Percentiles rank a stretch among this genome's conserved stretches.
These are phyloP conservation scores for Alviniconcha strummeri DNA, from an alignment of 2,888 invertebrate species.

Conservation along the genomic window DNA sequence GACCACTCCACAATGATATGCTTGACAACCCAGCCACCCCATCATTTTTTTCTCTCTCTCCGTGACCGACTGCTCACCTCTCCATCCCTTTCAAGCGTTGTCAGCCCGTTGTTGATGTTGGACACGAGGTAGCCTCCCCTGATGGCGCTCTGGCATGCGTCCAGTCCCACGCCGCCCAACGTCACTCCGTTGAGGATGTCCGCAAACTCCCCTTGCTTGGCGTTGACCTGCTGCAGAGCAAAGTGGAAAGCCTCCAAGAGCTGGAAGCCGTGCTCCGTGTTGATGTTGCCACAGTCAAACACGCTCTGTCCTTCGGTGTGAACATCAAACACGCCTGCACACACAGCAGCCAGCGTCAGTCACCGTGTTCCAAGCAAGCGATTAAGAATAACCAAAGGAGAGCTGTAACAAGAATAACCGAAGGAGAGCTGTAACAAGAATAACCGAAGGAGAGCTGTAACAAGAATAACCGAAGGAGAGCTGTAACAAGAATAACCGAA, in stretches of 20 bases:
- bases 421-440: too few relatives aligned
- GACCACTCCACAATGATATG: not conserved
- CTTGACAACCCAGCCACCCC: not conserved
- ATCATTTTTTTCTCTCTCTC: not conserved
- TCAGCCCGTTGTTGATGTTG: constrained; percentile 62
- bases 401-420: too few relatives aligned
- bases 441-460: too few relatives aligned
- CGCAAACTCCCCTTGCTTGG: constrained; percentile 62
- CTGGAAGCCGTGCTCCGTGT: constrained; percentile 65
- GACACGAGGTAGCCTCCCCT: constrained; percentile 66
- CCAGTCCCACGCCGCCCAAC: constrained; percentile 66
- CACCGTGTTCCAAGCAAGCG: too few relatives aligned
- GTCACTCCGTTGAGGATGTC: constrained; percentile 57
- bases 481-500: too few relatives aligned
- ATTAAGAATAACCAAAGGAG: too few relatives aligned
- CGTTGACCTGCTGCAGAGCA: constrained; percentile 64
- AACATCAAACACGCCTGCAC: constrained; percentile 68
- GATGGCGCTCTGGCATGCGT: constrained; percentile 64
- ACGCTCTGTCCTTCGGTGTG: constrained; percentile 55
- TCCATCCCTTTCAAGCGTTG: constrained; percentile 50
- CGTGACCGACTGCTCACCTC: constrained; percentile 10
- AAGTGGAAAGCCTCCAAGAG: constrained; percentile 69
- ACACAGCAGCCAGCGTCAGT: not conserved
- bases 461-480: too few relatives aligned
- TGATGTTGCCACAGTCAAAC: constrained; percentile 66